Conservation (phyloP, 2,113 vertebrate genomes). For the Hippoglossus stenolepis region DNA sequence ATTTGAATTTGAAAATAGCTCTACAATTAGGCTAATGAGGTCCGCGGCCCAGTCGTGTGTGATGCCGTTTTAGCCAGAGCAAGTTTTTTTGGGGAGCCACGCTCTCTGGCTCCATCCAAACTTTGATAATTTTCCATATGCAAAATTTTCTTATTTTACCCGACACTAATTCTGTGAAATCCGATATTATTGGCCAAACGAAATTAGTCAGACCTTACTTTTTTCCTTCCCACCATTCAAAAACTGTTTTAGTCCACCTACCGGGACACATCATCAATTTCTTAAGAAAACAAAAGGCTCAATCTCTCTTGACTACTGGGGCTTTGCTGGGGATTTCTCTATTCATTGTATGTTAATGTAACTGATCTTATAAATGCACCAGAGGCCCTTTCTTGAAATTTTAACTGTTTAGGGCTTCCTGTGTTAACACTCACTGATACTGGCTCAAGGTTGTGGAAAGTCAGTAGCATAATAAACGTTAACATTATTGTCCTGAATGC, state of each 20-base stretch:
- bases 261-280: too few relatives aligned
- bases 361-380: neutral
- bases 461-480: neutral
- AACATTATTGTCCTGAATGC: constrained; percentile 24
- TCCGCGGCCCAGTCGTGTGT: neutral
- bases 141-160: too few relatives aligned
- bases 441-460: constrained; percentile 3
- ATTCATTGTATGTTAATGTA: neutral
- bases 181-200: too few relatives aligned
- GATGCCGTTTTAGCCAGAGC: constrained; percentile 21
- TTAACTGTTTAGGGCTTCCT: neutral
- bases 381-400: neutral
- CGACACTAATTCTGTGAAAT: too few relatives aligned
- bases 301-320: too few relatives aligned
- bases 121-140: constrained; percentile 40
- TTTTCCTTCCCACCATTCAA: too few relatives aligned
- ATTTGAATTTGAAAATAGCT: constrained; percentile 35
- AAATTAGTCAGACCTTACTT: too few relatives aligned
- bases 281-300: too few relatives aligned
- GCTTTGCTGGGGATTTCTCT: too few relatives aligned
- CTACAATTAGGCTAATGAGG: constrained; percentile 40
- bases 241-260: constrained; percentile 13
- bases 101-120: constrained; percentile 26
- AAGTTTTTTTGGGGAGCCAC: constrained; percentile 58
- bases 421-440: neutral